phyloP scores from a whole-genome alignment of 2,113 vertebrate genomes.

The Mus pahari region DNA sequence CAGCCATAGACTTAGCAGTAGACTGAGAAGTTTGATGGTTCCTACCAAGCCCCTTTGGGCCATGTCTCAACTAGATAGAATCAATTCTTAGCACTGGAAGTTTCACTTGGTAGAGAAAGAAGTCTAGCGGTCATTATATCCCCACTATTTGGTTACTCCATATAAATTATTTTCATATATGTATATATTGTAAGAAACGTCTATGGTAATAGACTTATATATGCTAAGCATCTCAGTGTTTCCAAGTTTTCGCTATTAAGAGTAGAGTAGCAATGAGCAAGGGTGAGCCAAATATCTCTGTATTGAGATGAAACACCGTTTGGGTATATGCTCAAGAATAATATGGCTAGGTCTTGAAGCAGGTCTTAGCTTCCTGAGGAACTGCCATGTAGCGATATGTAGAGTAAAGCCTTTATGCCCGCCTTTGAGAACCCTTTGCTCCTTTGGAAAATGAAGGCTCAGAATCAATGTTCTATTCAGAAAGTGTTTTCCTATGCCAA shows the following conservation, averaged over 20 bases:
- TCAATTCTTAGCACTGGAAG: background rate
- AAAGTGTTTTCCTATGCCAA: background rate
- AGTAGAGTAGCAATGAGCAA: background rate
- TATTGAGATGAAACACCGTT: background rate
- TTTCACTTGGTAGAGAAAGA: background rate
- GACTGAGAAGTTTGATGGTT: background rate
- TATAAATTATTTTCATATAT: background rate
- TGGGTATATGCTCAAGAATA: background rate
- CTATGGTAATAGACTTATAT: background rate
- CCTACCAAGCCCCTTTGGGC: background rate
- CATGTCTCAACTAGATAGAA: background rate
- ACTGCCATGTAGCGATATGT: background rate
- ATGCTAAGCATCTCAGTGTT: background rate
- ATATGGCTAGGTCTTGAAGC: background rate
- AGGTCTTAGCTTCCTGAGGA: background rate
- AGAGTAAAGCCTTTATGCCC: too few relatives aligned
- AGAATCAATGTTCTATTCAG: background rate
- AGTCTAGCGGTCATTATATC: background rate
- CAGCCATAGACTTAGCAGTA: background rate
- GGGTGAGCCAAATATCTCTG: background rate
- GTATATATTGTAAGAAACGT: background rate
- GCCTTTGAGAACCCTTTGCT: too few relatives aligned
- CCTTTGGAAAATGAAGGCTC: too few relatives aligned
- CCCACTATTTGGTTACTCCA: background rate
- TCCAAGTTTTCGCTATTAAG: background rate